Evolutionary conservation across 2,888 invertebrate genomes (phyloP).

Genomic region (Hydraecia micacea): DNA sequence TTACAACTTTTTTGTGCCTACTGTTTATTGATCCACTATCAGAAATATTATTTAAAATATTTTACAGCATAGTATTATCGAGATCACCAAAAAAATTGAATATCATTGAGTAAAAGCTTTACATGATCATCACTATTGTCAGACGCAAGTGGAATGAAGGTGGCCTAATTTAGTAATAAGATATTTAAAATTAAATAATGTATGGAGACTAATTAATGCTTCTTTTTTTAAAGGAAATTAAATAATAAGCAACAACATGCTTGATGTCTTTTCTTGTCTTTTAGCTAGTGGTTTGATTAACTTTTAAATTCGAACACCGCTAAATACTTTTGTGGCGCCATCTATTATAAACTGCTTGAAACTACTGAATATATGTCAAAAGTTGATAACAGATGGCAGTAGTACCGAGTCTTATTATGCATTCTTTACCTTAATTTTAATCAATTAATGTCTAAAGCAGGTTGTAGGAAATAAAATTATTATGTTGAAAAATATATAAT

Average conservation of each 20-base stretch:
- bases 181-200: neutral
- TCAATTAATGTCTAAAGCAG: neutral
- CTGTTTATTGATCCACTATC: neutral
- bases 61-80: neutral
- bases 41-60: neutral
- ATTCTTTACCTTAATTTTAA: neutral
- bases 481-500: neutral
- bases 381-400: slow-evolving; percentile 63
- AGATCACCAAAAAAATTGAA: neutral
- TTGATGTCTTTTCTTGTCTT: too few relatives aligned
- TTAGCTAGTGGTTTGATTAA: neutral
- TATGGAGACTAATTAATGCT: neutral
- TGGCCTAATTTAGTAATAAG: neutral
- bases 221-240: neutral
- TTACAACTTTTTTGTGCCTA: neutral
- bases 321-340: slow-evolving; percentile 50
- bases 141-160: neutral
- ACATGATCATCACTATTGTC: neutral
- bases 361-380: neutral
- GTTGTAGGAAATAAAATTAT: neutral
- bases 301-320: neutral
- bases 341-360: slow-evolving; percentile 54
- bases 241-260: neutral
- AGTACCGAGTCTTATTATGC: neutral
- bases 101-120: neutral